phyloP scores from a whole-genome alignment of 92 coral and sea anemone species.

The Actinernus sp. region DNA sequence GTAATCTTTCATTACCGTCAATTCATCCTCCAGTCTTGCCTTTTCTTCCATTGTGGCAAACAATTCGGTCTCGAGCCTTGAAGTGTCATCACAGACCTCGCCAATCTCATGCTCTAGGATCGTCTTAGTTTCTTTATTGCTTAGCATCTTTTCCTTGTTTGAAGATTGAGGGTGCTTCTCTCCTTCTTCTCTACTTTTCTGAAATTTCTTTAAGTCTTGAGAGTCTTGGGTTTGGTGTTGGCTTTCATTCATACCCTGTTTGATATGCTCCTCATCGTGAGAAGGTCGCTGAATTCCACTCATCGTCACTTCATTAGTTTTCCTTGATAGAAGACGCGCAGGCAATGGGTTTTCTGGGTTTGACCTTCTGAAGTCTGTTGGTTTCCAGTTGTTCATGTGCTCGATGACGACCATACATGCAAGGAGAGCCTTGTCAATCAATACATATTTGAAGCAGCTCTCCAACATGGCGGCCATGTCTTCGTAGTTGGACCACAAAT shows the following conservation, averaged over 20 bases:
- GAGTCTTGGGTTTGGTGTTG: background rate
- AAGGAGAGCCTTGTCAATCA: conserved; percentile 86
- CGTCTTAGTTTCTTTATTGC: conserved; percentile 32
- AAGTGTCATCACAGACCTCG: conserved; percentile 80
- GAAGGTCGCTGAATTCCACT: background rate
- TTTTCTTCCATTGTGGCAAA: conserved; percentile 91
- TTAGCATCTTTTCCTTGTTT: conserved; percentile 27
- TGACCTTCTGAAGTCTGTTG: background rate
- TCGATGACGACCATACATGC: conserved; percentile 83
- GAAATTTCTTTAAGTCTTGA: background rate
- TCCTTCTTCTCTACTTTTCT: background rate
- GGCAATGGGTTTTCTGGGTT: background rate
- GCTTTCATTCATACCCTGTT: background rate
- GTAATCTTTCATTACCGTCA: conserved; percentile 73
- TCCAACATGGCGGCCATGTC: conserved; percentile 71
- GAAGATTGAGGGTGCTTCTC: conserved; percentile 10
- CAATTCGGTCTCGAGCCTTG: conserved; percentile 79
- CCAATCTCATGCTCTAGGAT: conserved; percentile 70
- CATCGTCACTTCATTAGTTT: background rate
- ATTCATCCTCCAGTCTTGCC: conserved; percentile 83
- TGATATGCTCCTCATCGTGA: too few species aligned
- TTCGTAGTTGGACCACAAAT: conserved; percentile 71
- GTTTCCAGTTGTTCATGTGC: conserved; percentile 43
- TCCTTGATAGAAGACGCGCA: background rate
- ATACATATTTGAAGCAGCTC: conserved; percentile 80